Conservation (phyloP, 2,888 invertebrate genomes). For the Drosophila prostipennis region DNA sequence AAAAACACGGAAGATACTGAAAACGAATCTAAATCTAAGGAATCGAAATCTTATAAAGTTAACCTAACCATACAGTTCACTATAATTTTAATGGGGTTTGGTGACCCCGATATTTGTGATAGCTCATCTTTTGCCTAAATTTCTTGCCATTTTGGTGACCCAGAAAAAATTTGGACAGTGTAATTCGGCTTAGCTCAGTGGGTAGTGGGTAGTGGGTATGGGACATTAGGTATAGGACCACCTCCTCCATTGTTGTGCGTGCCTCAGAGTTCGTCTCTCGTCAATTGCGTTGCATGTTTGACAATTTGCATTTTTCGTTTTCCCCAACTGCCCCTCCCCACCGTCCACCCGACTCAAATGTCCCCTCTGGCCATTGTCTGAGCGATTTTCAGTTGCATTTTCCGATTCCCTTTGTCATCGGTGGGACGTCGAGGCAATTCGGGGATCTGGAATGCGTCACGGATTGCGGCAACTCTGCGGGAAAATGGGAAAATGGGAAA, state of each 20-base stretch:
- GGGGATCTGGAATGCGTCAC: constrained; percentile 13
- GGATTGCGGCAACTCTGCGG: constrained; percentile 17
- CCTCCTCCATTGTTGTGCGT: constrained; percentile 9
- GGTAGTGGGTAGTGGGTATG: too few species aligned
- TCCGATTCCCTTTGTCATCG: constrained; percentile 19
- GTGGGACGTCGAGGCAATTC: not conserved
- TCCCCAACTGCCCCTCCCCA: not conserved
- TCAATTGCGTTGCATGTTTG: constrained; percentile 63
- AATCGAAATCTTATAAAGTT: too few species aligned
- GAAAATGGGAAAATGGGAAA: constrained; percentile 2
- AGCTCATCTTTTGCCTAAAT: too few species aligned
- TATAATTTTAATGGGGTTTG: not conserved
- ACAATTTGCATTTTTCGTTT: constrained; percentile 68
- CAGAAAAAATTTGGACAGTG: not conserved
- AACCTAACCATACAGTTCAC: too few species aligned
- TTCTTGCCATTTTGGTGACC: not conserved
- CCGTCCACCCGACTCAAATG: not conserved
- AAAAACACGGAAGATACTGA: too few species aligned
- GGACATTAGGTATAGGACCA: not conserved
- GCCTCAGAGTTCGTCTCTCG: constrained; percentile 26
- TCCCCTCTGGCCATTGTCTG: constrained; percentile 19
- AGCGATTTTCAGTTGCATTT: constrained; percentile 29
- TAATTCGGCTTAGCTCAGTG: not conserved
- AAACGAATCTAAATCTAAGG: too few species aligned
- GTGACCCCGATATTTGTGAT: not conserved